phyloP scores from a whole-genome alignment of 2,113 vertebrate species.

The Muntiacus muntjak region DNA sequence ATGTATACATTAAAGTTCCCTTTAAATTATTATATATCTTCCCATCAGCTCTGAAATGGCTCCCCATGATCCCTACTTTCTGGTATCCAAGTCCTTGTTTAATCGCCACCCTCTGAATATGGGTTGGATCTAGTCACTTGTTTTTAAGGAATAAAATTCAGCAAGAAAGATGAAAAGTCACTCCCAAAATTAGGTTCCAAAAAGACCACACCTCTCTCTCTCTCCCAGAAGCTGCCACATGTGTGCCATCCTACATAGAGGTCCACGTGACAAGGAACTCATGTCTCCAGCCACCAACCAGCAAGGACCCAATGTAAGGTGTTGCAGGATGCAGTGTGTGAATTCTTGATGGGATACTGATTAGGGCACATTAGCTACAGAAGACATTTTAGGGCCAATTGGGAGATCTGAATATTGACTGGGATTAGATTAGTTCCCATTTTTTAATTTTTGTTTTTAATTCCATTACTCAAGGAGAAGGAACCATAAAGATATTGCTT shows the following conservation, averaged over 20 bases:
- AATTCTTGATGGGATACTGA: neutral
- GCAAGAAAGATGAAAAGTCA: neutral
- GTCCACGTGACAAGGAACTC: neutral
- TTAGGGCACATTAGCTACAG: neutral
- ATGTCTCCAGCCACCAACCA: neutral
- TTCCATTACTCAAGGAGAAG: neutral
- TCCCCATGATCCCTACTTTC: neutral
- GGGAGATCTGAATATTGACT: neutral
- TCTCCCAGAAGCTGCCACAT: neutral
- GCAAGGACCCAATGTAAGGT: neutral
- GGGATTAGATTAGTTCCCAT: neutral
- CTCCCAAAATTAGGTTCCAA: neutral
- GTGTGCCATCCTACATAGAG: neutral
- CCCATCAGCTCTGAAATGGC: neutral
- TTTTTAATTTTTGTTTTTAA: neutral
- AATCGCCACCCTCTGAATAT: neutral
- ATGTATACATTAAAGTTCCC: neutral
- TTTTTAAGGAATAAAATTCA: slow-evolving; percentile 2
- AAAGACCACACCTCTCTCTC: neutral
- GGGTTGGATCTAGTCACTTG: neutral
- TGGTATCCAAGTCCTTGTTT: neutral
- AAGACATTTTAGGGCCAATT: neutral
- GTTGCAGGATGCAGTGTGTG: neutral
- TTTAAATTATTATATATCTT: neutral
- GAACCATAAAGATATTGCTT: neutral